Evolutionary conservation across 2,113 vertebrate genomes (phyloP).

Genomic region (Aepyceros melampus): DNA sequence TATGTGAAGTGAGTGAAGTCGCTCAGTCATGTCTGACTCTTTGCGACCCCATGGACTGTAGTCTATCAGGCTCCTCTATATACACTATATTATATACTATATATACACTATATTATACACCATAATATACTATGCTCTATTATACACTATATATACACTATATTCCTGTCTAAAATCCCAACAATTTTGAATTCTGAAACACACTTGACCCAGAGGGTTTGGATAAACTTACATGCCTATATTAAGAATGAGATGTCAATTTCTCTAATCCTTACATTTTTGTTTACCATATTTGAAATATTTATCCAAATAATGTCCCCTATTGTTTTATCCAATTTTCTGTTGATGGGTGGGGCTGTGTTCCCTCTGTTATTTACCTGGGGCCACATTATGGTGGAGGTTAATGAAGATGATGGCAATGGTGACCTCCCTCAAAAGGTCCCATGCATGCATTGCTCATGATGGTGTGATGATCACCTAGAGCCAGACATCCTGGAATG

Average conservation of each 20-base stretch:
- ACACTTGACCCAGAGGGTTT: not conserved
- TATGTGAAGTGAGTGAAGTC: not conserved
- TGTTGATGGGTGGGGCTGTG: not conserved
- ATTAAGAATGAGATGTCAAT: conserved; percentile 24
- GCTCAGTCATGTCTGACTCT: too few species aligned
- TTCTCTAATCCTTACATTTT: not conserved
- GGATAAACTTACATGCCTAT: not conserved
- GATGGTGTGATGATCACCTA: not conserved
- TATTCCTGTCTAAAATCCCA: not conserved
- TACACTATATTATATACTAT: too few species aligned
- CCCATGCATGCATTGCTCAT: not conserved
- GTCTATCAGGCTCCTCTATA: too few species aligned
- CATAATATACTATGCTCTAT: too few species aligned
- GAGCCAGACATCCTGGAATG: not conserved
- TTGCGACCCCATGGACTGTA: too few species aligned
- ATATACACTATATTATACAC: too few species aligned
- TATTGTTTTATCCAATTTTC: not conserved
- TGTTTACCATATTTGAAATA: not conserved
- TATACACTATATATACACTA: not conserved
- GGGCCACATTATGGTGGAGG: not conserved
- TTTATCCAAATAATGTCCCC: not conserved
- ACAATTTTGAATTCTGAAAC: conserved; percentile 27
- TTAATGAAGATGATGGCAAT: not conserved
- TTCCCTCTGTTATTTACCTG: not conserved
- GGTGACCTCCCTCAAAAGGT: not conserved